phyloP scores from a whole-genome alignment of 2,888 invertebrate species.

The Calameuta pallipes region DNA sequence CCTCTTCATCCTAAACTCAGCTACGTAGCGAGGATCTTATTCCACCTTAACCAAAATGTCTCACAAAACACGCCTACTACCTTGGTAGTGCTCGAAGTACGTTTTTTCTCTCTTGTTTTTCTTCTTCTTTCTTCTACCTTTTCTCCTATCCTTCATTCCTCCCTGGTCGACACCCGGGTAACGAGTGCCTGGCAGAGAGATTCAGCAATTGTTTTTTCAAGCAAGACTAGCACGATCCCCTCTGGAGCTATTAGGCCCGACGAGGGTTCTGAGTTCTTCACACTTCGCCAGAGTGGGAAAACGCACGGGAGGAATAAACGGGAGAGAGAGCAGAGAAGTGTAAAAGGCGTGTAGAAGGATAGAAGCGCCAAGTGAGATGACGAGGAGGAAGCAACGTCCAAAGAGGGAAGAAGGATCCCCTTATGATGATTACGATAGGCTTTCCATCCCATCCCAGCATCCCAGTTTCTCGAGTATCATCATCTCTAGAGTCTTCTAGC shows the following conservation, averaged over 20 bases:
- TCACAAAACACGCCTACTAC: constrained; percentile 6
- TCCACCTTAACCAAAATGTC: not conserved
- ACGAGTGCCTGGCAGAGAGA: not conserved
- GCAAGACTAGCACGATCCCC: constrained; percentile 26
- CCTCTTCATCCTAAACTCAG: constrained; percentile 7
- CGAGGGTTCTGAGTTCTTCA: not conserved
- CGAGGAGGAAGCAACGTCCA: constrained; percentile 10
- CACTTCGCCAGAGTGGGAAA: not conserved
- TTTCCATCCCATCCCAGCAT: constrained; percentile 22
- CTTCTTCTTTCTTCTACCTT: constrained; percentile 1
- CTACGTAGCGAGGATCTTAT: not conserved
- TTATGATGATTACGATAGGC: constrained; percentile 52
- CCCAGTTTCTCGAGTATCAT: constrained; percentile 35
- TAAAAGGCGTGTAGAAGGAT: constrained; percentile 1
- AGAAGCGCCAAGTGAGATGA: constrained; percentile 17
- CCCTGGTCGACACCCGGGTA: not conserved
- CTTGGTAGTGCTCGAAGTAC: not conserved
- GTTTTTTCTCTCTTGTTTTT: not conserved
- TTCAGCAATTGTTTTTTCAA: constrained; percentile 4
- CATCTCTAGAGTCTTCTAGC: constrained; percentile 25
- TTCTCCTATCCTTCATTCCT: not conserved
- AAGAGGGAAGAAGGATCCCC: constrained; percentile 41
- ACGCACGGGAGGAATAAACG: not conserved
- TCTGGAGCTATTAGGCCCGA: constrained; percentile 43
- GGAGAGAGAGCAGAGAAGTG: not conserved